Base-by-base conservation (phyloP, 1,140 invertebrate species). In the Chironomus striatipennis region DNA sequence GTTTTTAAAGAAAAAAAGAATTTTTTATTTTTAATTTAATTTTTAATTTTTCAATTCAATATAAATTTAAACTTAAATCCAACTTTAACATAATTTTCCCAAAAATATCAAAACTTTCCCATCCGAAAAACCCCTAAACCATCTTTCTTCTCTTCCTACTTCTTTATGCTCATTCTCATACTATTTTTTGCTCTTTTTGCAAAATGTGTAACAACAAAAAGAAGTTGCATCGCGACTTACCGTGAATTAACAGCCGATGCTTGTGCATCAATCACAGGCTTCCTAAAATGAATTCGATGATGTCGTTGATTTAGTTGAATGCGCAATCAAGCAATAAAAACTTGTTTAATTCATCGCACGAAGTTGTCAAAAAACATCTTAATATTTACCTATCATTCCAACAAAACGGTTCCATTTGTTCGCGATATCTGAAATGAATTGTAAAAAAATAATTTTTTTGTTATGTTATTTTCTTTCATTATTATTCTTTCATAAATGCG, bases 371-470 rank as follows among this genome's bases (percentile, higher is more conserved):
- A 18, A 70, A 70, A 70, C 65, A 70, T 70, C 65, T 70, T 70
- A 70, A 70, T 70, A 21, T 70, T 70, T 70, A 70, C 65, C 65
- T 70, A 70, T 70, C 65, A 70, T 18, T 70, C 65, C 65, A 70
- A 70, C 65, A 18, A 7, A 70, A 70, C 20, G 65, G 65, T 18
- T 70, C 65, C 47, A 57, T 57, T 57, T 57, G 47, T 6, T 70
- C 65, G 20, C 65, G 65, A 21, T 70, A 70, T 70, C 65, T 70
- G 65, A 17, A 70, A 21, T 18, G 17, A 20, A 70, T n/a, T n/a
- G n/a, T n/a, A n/a, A 70, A 10, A 10, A 17, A 20, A 70, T 34
- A 34, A 34, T 34, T 34, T 34, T 34, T 34, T 34, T n/a, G n/a
- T n/a, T 1, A 34, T 34, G 24, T 34, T 34, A 34, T 34, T n/a